These are phyloP conservation scores for Phoebastria nigripes DNA, from an alignment of 2,797 vertebrate genomes.

Conservation along the genomic window DNA sequence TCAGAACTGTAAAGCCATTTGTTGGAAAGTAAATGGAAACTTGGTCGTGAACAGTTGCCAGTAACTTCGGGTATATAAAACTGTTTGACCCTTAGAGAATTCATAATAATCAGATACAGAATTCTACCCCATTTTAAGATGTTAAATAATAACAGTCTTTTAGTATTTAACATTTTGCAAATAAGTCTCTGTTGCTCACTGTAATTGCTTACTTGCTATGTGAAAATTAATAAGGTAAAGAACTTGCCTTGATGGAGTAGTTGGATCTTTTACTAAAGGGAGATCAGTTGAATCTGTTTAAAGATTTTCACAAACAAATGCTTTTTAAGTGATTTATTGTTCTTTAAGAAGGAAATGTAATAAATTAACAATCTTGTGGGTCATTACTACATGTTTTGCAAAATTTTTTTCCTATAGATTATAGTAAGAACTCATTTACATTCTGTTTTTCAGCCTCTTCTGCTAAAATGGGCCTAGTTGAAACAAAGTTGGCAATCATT, in stretches of 20 bases:
- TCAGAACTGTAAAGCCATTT: not conserved
- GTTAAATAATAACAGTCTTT: not conserved
- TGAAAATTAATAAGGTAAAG: not conserved
- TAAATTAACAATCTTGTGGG: not conserved
- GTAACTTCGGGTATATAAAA: not conserved
- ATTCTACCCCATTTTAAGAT: not conserved
- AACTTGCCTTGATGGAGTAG: not conserved
- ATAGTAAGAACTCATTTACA: not conserved
- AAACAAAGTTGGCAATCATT: constrained; percentile 94
- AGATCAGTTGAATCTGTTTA: not conserved
- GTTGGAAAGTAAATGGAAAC: constrained; percentile 4
- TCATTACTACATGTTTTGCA: not conserved
- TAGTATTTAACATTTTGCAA: not conserved
- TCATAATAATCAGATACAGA: not conserved
- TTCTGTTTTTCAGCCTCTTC: constrained; percentile 79
- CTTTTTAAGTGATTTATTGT: not conserved
- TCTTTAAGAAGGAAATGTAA: not conserved
- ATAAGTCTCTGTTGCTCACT: not conserved
- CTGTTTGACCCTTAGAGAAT: not conserved
- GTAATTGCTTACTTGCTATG: not conserved
- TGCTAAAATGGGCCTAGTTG: constrained; percentile 95
- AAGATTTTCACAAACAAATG: not conserved
- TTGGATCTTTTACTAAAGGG: not conserved
- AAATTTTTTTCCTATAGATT: not conserved
- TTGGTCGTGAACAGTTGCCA: not conserved